Conservation (phyloP, 2,888 invertebrate genomes). For the Hoplodrina ambigua region DNA sequence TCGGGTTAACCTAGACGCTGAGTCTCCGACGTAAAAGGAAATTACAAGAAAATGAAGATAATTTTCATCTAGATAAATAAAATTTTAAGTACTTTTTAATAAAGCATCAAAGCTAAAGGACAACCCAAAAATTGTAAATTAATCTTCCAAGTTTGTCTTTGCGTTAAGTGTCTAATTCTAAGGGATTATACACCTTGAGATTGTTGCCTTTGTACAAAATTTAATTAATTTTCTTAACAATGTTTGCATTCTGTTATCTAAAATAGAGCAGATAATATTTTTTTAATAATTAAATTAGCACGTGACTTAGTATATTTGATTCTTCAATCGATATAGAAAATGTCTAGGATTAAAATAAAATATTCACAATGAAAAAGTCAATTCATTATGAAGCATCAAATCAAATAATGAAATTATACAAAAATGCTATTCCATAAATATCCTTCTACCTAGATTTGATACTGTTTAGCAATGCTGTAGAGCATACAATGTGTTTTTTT, state of each 20-base stretch:
- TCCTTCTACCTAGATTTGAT: too few species aligned
- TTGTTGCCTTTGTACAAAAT: conserved; percentile 61
- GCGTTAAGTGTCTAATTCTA: conserved; percentile 51
- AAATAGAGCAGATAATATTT: conserved; percentile 44
- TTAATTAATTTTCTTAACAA: conserved; percentile 65
- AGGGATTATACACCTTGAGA: conserved; percentile 58
- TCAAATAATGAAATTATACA: too few species aligned
- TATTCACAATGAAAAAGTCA: too few species aligned
- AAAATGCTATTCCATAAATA: too few species aligned
- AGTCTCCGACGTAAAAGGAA: conserved; percentile 3
- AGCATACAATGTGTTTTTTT: too few species aligned
- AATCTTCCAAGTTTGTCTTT: conserved; percentile 60
- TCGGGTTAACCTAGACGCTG: not conserved
- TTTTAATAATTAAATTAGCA: conserved; percentile 13
- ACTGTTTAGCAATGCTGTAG: too few species aligned
- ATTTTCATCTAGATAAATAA: conserved; percentile 1
- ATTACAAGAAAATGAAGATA: conserved; percentile 4
- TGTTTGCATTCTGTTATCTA: conserved; percentile 53
- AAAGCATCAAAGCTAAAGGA: conserved; percentile 30
- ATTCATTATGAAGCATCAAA: too few species aligned
- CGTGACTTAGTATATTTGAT: not conserved
- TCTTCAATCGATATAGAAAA: not conserved
- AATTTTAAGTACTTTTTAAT: conserved; percentile 22
- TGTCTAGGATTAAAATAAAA: too few species aligned
- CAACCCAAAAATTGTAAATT: conserved; percentile 55